Conservation (phyloP, 2,113 vertebrate species). For the Trichechus manatus region DNA sequence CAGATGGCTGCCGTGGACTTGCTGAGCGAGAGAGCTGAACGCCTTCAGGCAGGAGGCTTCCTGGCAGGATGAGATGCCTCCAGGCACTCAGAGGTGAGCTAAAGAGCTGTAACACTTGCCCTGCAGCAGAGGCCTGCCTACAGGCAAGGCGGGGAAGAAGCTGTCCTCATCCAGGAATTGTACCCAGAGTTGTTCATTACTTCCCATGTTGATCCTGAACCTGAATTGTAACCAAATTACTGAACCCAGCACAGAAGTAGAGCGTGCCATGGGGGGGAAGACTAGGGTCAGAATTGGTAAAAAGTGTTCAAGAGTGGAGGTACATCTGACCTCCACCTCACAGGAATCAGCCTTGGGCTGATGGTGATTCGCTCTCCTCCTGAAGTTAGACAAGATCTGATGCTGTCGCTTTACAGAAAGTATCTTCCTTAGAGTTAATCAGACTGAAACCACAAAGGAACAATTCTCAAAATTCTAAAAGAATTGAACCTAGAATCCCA, state of each 20-base stretch:
- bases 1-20: neutral
- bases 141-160: neutral
- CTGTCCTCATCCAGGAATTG: neutral
- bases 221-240: neutral
- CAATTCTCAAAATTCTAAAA: neutral
- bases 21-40: neutral
- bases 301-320: neutral
- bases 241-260: neutral
- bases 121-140: neutral
- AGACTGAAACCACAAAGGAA: neutral
- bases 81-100: neutral
- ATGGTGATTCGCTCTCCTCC: no score
- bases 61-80: neutral
- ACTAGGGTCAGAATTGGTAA: neutral
- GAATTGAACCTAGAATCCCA: neutral
- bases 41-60: neutral
- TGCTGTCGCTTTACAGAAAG: neutral
- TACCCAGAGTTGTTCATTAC: neutral
- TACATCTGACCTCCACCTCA: neutral
- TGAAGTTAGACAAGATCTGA: no score
- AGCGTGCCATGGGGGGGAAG: neutral
- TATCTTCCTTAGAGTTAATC: neutral
- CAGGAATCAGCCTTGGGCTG: neutral
- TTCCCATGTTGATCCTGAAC: neutral
- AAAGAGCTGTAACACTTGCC: neutral